Evolutionary conservation across 2,113 vertebrate species (phyloP).

Genomic region (Rhinoptilus africanus): DNA sequence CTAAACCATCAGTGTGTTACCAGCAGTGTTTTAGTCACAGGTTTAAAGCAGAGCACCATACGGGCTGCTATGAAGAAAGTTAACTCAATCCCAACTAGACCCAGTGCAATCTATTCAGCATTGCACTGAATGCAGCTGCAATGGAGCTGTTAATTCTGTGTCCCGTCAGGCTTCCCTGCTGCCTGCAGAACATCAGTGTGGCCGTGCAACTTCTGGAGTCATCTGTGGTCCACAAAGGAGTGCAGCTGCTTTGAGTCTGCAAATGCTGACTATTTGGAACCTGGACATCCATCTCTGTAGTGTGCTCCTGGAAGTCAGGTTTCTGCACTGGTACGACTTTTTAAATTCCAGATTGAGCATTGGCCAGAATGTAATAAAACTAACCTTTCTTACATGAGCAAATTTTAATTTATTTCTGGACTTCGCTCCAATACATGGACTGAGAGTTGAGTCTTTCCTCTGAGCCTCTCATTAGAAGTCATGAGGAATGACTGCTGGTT

Average conservation of each 20-base stretch:
- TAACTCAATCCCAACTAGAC: neutral
- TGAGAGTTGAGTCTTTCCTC: neutral
- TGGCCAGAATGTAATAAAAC: neutral
- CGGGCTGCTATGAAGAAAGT: neutral
- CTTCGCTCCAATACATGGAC: neutral
- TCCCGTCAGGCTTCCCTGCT: neutral
- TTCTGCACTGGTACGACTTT: neutral
- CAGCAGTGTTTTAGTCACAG: neutral
- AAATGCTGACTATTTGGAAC: neutral
- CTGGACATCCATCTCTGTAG: neutral
- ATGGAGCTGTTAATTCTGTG: neutral
- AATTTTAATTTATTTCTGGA: neutral
- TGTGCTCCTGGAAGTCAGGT: neutral
- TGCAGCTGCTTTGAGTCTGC: neutral
- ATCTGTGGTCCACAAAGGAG: neutral
- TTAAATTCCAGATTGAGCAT: neutral
- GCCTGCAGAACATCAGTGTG: neutral
- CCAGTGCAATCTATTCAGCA: neutral
- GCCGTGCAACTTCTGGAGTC: neutral
- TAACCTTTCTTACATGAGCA: neutral
- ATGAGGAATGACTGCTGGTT: neutral
- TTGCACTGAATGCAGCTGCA: neutral
- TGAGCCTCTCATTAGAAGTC: neutral
- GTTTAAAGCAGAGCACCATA: neutral
- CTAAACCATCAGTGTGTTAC: neutral